Evolutionary conservation across 1,140 invertebrate species (phyloP).

Genomic region (Berghia stephanieae): DNA sequence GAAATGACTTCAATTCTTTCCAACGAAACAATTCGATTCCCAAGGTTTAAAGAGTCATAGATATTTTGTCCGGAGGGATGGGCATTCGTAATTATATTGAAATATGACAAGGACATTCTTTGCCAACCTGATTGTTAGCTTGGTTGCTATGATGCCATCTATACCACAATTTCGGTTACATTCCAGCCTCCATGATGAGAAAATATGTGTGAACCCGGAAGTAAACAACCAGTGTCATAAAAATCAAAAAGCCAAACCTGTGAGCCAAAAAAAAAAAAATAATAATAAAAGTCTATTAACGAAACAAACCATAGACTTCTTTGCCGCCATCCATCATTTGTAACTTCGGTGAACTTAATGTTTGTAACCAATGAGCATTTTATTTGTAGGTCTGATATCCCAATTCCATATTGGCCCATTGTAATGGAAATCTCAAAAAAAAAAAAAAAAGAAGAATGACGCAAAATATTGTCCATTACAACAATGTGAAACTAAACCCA

Average conservation of each 20-base stretch:
- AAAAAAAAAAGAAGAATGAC: too few relatives aligned
- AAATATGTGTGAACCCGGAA: slow-evolving; percentile 33
- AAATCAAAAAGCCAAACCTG: too few relatives aligned
- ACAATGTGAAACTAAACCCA: too few relatives aligned
- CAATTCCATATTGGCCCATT: too few relatives aligned
- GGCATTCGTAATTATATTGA: background rate
- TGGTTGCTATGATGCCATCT: slow-evolving; percentile 31
- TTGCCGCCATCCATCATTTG: too few relatives aligned
- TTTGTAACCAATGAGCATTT: too few relatives aligned
- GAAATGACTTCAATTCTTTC: background rate
- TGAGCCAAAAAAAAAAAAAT: background rate
- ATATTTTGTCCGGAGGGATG: background rate
- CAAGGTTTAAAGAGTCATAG: background rate
- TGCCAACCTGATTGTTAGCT: slow-evolving; percentile 9
- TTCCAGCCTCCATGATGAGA: background rate
- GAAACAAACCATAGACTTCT: slow-evolving; percentile 2
- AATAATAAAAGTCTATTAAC: background rate
- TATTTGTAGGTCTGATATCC: too few relatives aligned
- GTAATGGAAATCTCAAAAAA: too few relatives aligned
- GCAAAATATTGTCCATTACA: too few relatives aligned
- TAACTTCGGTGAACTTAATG: background rate
- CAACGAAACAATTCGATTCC: background rate
- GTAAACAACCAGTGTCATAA: too few relatives aligned
- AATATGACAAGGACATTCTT: background rate
- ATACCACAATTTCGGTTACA: background rate